These are phyloP conservation scores for Drosophila nr. perissopoda DNA, from an alignment of 2,888 invertebrate species.

Conservation along the genomic window DNA sequence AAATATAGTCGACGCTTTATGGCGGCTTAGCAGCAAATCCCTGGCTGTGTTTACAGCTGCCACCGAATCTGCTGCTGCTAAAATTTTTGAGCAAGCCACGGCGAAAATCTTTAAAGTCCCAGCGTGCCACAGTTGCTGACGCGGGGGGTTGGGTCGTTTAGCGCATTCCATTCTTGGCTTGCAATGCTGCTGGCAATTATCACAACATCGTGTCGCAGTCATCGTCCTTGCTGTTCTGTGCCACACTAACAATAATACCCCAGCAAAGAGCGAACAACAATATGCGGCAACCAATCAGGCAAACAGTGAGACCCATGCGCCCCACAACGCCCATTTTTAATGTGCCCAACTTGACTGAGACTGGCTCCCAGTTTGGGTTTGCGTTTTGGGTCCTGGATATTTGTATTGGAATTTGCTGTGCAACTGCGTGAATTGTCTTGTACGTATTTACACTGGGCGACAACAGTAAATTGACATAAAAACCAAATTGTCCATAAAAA, in stretches of 20 bases:
- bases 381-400: slow-evolving; percentile 25
- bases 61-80: slow-evolving; percentile 36
- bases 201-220: slow-evolving; percentile 78
- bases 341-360: slow-evolving; percentile 40
- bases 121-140: slow-evolving; percentile 30
- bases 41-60: slow-evolving; percentile 60
- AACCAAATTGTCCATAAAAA: slow-evolving; percentile 80
- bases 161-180: slow-evolving; percentile 21
- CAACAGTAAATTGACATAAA: slow-evolving; percentile 80
- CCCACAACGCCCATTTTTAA: slow-evolving; percentile 75
- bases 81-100: slow-evolving; percentile 51
- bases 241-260: slow-evolving; percentile 56
- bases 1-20: slow-evolving; percentile 67
- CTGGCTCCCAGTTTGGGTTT: slow-evolving; percentile 5
- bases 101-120: slow-evolving; percentile 69
- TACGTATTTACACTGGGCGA: slow-evolving; percentile 73
- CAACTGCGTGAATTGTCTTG: slow-evolving; percentile 78
- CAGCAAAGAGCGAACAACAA: slow-evolving; percentile 32
- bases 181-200: slow-evolving; percentile 67
- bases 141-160: not conserved
- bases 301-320: slow-evolving; percentile 40
- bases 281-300: slow-evolving; percentile 69
- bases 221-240: slow-evolving; percentile 50
- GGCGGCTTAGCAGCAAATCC: slow-evolving; percentile 67
- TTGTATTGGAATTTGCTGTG: slow-evolving; percentile 57